Base-by-base conservation (phyloP, 2,113 vertebrate genomes). In the Cyanoderma ruficeps region DNA sequence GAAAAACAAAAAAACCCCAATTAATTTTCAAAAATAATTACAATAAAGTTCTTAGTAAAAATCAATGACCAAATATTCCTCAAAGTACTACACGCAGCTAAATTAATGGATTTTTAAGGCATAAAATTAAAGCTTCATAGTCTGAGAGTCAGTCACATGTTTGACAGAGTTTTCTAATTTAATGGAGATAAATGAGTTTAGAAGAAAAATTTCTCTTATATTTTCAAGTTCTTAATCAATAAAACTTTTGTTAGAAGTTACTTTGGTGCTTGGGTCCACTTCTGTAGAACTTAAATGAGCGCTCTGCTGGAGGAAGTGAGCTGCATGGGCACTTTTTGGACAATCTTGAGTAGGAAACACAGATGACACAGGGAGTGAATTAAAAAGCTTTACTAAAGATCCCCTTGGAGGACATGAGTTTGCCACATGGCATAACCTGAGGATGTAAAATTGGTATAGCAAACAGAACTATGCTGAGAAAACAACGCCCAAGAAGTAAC, bases 361-460 rank as follows among this genome's bases (percentile, higher is more conserved):
- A 24, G 24, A 21, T 39, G 37, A 75, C 19, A 22, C 0, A 0
- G 11, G 16, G 6, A 90, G 33, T 13, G 24, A 80, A 79, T 31
- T 44, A n/a, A 57, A 56, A 76, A 80, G 2, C 25, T 77, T 75
- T 64, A 53, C 4, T n/a, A 10, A 77, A 74, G 41, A 81, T 41
- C 3, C 59, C 41, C 28, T 74, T 68, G 24, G 15, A 76, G 64
- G 11, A 39, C 6, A 31, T 0, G 31, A 30, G 11, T 61, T 78
- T 61, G 17, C 21, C 41, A 42, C 19, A 13, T 0, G 1, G 46
- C 35, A 53, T 30, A 63, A 64, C 23, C 3, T 30, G 35, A 75
- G 12, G 12, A 10, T 53, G 3, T 11, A 68, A 78, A 89, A 68
- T 25, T 4, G 2, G 3, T 52, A 25, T 3, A 41, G 49, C 31